These are phyloP conservation scores for Rhyacichthys aspro DNA, from an alignment of 2,797 vertebrate genomes.

Conservation along the genomic window DNA sequence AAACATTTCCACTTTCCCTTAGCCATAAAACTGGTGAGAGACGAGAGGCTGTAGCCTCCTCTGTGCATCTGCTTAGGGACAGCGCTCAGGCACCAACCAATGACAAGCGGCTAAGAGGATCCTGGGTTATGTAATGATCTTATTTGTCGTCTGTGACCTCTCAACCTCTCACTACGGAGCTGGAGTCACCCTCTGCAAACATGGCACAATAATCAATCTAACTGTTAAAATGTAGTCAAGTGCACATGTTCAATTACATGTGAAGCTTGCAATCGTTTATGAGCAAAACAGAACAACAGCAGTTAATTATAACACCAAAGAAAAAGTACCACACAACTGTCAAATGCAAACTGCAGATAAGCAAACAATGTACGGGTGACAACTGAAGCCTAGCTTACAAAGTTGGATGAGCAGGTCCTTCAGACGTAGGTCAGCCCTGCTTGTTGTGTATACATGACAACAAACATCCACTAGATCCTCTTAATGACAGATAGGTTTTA, in stretches of 20 bases:
- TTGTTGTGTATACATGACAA: constrained; percentile 14
- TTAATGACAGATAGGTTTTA: constrained; percentile 9
- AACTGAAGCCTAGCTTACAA: constrained; percentile 17
- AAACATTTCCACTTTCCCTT: constrained; percentile 39
- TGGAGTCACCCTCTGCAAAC: constrained; percentile 9
- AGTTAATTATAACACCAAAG: constrained; percentile 4
- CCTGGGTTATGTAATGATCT: constrained; percentile 51
- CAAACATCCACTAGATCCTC: background rate
- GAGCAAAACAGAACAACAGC: background rate
- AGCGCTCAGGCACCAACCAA: constrained; percentile 40
- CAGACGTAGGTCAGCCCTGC: background rate
- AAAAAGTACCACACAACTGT: background rate
- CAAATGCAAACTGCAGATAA: constrained; percentile 9
- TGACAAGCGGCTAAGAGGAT: constrained; percentile 56
- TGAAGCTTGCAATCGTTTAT: constrained; percentile 1
- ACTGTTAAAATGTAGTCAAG: background rate
- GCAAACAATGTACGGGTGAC: background rate
- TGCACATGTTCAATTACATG: background rate
- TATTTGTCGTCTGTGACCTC: constrained; percentile 39
- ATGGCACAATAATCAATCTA: constrained; percentile 1
- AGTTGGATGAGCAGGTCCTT: constrained; percentile 48
- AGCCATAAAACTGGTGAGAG: constrained; percentile 9
- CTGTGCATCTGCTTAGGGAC: constrained; percentile 19
- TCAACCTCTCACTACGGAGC: constrained; percentile 14
- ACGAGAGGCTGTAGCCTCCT: constrained; percentile 5